A percentile compares a stretch with the other conserved stretches of the same genome.
phyloP scores from a whole-genome alignment of 2,888 invertebrate species.

The Hydraecia micacea region DNA sequence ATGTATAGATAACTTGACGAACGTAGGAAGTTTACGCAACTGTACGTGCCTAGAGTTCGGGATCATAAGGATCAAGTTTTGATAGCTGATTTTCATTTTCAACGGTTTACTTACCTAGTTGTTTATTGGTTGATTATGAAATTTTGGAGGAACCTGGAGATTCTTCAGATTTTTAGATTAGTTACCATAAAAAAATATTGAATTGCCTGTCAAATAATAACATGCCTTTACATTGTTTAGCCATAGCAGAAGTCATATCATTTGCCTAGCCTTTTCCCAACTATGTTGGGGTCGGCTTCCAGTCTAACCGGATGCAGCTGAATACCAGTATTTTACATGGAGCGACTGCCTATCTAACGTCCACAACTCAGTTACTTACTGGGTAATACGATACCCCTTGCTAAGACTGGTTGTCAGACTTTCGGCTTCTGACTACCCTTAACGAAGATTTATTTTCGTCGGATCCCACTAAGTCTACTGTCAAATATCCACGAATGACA shows the following conservation, averaged over 20 bases:
- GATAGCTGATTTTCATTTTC: conserved; percentile 51
- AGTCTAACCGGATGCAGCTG: no score
- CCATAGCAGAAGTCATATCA: not conserved
- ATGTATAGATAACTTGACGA: conserved; percentile 64
- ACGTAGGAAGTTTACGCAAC: conserved; percentile 60
- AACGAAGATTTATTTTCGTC: no score
- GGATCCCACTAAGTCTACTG: no score
- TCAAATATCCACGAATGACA: no score
- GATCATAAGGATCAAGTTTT: conserved; percentile 45
- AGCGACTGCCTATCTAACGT: no score
- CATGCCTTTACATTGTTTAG: not conserved
- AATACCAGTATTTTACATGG: no score
- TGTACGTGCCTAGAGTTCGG: conserved; percentile 55
- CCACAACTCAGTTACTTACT: no score
- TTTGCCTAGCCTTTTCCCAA: no score
- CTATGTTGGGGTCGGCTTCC: no score
- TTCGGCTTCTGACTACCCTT: no score
- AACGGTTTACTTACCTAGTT: conserved; percentile 45
- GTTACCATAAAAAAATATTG: not conserved
- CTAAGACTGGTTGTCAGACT: no score
- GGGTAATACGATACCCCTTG: no score
- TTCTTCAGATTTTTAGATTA: not conserved
- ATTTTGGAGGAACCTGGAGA: not conserved
- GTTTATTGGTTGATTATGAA: conserved; percentile 26
- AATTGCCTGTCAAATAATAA: not conserved